Percentiles rank a stretch among this genome's conserved stretches.
Conservation (phyloP, 2,888 invertebrate genomes). For the Plusia festucae region DNA sequence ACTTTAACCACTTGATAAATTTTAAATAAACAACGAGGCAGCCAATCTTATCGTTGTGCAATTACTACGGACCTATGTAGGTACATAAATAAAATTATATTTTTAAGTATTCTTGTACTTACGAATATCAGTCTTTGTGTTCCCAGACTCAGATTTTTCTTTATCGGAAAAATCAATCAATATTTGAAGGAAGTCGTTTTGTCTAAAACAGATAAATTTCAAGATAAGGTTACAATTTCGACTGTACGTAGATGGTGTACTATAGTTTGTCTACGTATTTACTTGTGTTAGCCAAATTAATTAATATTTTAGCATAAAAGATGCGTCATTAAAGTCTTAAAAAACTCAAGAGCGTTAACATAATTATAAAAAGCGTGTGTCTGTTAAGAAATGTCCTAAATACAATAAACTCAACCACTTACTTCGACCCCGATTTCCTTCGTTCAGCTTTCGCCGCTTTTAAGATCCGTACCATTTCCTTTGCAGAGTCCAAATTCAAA, state of each 20-base stretch:
- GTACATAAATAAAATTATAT: not conserved
- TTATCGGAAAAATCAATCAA: constrained; percentile 82
- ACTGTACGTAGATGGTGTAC: no score
- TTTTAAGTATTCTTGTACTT: constrained; percentile 48
- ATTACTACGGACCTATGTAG: not conserved
- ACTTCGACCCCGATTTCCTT: constrained; percentile 72
- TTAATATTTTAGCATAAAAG: no score
- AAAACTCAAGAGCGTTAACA: no score
- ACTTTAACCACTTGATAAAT: not conserved
- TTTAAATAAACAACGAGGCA: not conserved
- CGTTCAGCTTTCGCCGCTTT: constrained; percentile 80
- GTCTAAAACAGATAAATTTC: constrained; percentile 64
- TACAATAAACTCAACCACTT: constrained; percentile 60
- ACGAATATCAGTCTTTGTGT: constrained; percentile 63
- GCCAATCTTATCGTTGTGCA: not conserved
- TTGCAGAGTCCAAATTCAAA: constrained; percentile 72
- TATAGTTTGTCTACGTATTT: no score
- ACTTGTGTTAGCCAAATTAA: no score
- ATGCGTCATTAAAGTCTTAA: no score
- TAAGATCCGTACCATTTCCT: constrained; percentile 77
- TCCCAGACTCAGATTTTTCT: constrained; percentile 69
- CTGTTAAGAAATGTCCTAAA: no score
- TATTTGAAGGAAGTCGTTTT: constrained; percentile 85
- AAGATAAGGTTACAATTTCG: no score
- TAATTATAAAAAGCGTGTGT: no score